Percentiles rank a stretch among this genome's conserved stretches.
phyloP scores from a whole-genome alignment of 2,888 invertebrate species.

The Ichneumon xanthorius region DNA sequence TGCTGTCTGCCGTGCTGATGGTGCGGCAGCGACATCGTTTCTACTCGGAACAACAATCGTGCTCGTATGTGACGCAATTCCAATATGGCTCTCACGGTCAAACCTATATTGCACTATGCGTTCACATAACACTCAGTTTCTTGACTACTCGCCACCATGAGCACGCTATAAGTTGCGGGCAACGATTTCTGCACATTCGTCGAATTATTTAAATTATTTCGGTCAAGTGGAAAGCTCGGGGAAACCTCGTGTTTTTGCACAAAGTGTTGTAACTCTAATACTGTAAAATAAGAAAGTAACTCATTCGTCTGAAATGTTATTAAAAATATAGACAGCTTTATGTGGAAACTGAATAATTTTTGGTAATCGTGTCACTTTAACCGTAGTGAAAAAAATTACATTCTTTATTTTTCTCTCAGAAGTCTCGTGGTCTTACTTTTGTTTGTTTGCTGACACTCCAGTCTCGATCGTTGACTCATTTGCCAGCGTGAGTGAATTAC shows the following conservation, averaged over 20 bases:
- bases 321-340: not conserved
- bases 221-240: too few species aligned
- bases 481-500: slow-evolving; percentile 4
- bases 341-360: not conserved
- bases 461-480: slow-evolving; percentile 13
- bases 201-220: not conserved
- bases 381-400: not conserved
- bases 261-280: too few species aligned
- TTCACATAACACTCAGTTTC: slow-evolving; percentile 33
- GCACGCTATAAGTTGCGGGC: not conserved
- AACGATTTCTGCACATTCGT: not conserved
- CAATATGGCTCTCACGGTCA: slow-evolving; percentile 51
- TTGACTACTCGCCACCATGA: slow-evolving; percentile 11
- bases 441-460: not conserved
- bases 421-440: not conserved
- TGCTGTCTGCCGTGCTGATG: slow-evolving; percentile 1
- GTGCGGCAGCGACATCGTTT: slow-evolving; percentile 37
- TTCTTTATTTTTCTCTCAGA: not conserved
- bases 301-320: not conserved
- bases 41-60: slow-evolving; percentile 33
- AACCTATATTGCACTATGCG: slow-evolving; percentile 11
- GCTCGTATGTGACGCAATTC: slow-evolving; percentile 52
- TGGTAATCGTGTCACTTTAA: too few species aligned
- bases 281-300: not conserved
- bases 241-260: too few species aligned